A percentile compares a stretch with the other conserved stretches of the same genome.
Conservation (phyloP, 2,888 invertebrate genomes). For the Acanthosepion lycidas region DNA sequence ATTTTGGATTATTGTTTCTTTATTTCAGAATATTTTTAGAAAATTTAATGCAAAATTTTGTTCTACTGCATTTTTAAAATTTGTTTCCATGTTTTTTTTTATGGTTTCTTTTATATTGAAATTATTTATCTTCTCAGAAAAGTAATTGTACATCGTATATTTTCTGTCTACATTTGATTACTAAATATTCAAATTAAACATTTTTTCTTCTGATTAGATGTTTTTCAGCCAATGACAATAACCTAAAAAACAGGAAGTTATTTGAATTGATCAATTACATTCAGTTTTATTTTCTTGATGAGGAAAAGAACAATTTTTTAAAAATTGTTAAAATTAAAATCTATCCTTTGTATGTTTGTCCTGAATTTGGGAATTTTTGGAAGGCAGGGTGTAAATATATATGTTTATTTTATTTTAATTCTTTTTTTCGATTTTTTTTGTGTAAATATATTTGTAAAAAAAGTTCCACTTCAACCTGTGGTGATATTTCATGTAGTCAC, state of each 20-base stretch:
- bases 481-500: neutral
- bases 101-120: neutral
- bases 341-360: neutral
- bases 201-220: neutral
- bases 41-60: neutral
- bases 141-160: neutral
- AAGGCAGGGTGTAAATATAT: constrained; percentile 21
- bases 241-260: neutral
- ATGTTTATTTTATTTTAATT: neutral
- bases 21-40: neutral
- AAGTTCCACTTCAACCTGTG: neutral
- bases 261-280: neutral
- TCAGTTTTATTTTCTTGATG: no score
- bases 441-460: neutral
- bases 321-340: neutral
- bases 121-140: neutral
- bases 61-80: neutral
- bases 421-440: neutral
- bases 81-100: neutral
- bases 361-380: constrained; percentile 1
- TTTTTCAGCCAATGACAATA: neutral
- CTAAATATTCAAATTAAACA: neutral
- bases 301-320: no score
- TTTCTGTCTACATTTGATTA: neutral
- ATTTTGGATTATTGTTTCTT: neutral